Evolutionary conservation across 2,113 vertebrate species (phyloP), one percentile per base, ranked within the genome.

Genomic region (Mormoops blainvillei): DNA sequence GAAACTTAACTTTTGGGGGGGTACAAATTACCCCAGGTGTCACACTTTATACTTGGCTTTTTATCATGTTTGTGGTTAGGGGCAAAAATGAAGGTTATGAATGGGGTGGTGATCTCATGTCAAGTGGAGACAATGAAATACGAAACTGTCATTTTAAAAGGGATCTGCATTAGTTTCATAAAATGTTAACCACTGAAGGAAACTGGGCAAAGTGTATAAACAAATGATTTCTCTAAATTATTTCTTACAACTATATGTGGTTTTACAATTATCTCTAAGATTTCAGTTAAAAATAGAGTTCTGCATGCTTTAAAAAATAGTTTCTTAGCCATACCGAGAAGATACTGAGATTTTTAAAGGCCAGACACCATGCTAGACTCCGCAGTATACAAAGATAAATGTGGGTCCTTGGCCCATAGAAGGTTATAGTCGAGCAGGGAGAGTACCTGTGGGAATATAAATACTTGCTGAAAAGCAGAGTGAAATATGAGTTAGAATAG

Each of bases 61-160:
- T 85, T 67, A 89, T 88, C 24, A 58, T 87, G 16, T 92, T 91
- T 96, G 41, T 94, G 43, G n/a, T 89, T 90, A 19, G 16, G 88
- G 54, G 65, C 76, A 48, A 61, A 94, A 78, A 61, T 26, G 12
- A 58, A 92, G 94, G 7, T 56, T 82, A 15, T 43, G 38, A 67
- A 41, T 73, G 43, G 70, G 26, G 9, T 93, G 20, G 28, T 82
- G 31, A 50, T 87, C 5, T 89, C 28, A 65, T 86, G 33, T 94
- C 14, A 96, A 5, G 3, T 61, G 12, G 58, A 92, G 50, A 48
- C 38, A 50, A 0, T 87, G 86, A 97, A 94, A 61, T 83, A 54
- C 78, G 74, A 94, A 96, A 65, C 91, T 80, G n/a, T n/a, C 56
- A 41, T 77, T 88, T 93, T 87, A 52, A 87, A 88, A 95, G 41